These are phyloP conservation scores for Rousettus madagascariensis DNA, from an alignment of 2,797 vertebrate genomes.

Conservation along the genomic window DNA sequence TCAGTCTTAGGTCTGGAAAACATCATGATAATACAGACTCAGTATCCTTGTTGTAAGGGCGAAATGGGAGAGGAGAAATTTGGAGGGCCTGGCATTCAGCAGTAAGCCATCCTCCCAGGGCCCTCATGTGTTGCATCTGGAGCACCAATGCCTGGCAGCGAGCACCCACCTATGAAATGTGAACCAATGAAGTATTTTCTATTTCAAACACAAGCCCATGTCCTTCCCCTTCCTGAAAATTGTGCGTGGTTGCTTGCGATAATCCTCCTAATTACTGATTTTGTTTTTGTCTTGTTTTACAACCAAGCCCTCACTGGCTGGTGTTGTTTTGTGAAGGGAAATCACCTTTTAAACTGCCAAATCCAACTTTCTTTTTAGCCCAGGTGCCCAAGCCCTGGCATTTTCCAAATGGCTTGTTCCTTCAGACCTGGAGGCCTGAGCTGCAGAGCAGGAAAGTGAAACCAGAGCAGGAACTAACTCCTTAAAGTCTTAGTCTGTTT, in stretches of 20 bases:
- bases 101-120: not conserved
- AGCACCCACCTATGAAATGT: not conserved
- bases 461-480: constrained; percentile 63
- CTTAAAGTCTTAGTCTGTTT: constrained; percentile 33
- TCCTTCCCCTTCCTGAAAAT: not conserved
- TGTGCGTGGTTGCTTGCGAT: not conserved
- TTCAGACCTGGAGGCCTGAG: not conserved
- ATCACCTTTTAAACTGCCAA: not conserved
- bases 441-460: not conserved
- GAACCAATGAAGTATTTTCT: not conserved
- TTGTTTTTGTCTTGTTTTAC: not conserved
- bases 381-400: not conserved
- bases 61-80: not conserved
- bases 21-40: not conserved
- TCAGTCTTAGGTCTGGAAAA: not conserved
- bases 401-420: not conserved
- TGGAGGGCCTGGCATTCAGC: not conserved
- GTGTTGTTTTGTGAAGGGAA: not conserved
- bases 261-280: not conserved
- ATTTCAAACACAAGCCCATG: not conserved
- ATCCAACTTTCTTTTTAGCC: not conserved
- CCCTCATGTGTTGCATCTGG: no score
- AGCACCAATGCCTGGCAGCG: not conserved
- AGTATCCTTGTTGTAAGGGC: not conserved
- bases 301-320: not conserved